Base-by-base conservation (phyloP, 1,140 invertebrate genomes). In the Drosophila tristis region DNA sequence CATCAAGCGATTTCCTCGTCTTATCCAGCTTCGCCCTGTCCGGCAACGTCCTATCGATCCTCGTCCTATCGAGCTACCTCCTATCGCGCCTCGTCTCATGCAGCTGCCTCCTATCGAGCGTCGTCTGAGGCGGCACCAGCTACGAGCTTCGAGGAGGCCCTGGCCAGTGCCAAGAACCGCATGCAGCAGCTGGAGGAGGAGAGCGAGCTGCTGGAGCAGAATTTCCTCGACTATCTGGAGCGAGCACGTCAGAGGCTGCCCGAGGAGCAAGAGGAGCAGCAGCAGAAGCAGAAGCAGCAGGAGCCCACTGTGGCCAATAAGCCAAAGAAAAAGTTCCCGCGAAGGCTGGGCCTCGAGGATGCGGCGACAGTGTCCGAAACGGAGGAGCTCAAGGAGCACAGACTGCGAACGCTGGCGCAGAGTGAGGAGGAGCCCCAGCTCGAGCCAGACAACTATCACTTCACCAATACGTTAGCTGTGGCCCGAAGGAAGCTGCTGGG, bases 181-280 rank as follows among this genome's bases (percentile, higher is more conserved):
- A 79, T 92, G 63, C 56, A 74, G 59, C 75, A 92, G 59, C 56
- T 92, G 35, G 91, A 92, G 48, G 64, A 81, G 54, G 91, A 92
- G 59, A 92, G 90, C 26, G 76, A 91, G 51, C 54, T 85, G 50
- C 62, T 92, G 2, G 91, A 92, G 64, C 55, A 80, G 26, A 91
- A 78, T 15, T 91, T 92, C 23, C 56, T 75, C 4, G 66, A 54
- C 5, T 91, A 92, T 48, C 15, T 92, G 47, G 85, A 91, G 29
- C 74, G 62, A 8, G 74, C 55, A 54, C 73, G 71, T 6, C n/a
- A 11, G 42, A 44, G 5, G 0, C 5, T 4, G 35, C 35, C 35
- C 1, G 13, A n/a, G 13, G 23, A 20, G 20, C 20, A 20, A 20
- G 16, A 80, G 49, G 26, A 29, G 26, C 26, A 29, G 1, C 62